Conservation (phyloP, 30 jellyfish, hydroid and myxozoan species). For the Morbakka virulenta region DNA sequence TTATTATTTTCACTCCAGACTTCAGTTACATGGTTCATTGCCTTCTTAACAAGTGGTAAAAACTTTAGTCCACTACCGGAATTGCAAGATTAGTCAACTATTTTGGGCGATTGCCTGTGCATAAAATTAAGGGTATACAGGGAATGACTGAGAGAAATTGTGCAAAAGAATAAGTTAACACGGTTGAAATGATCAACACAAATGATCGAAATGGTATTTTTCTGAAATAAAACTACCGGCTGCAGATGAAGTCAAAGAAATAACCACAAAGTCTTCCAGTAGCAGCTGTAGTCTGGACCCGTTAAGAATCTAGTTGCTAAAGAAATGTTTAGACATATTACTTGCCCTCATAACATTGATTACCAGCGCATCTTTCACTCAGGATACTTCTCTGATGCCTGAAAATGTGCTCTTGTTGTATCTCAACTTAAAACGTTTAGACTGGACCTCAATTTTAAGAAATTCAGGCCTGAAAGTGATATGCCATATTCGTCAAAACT, state of each 20-base stretch:
- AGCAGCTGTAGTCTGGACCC: conserved; percentile 32
- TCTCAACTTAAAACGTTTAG: conserved; percentile 34
- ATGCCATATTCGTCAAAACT: conserved; percentile 27
- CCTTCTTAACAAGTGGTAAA: conserved; percentile 20
- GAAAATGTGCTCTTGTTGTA: conserved; percentile 41
- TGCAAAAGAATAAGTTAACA: neutral
- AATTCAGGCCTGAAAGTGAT: conserved; percentile 48
- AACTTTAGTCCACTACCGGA: conserved; percentile 20
- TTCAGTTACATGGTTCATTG: no score
- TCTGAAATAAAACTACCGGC: conserved; percentile 17
- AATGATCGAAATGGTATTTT: neutral
- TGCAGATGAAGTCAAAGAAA: conserved; percentile 34
- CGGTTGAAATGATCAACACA: conserved; percentile 3
- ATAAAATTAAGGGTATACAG: conserved; percentile 25
- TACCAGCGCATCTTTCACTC: conserved; percentile 2
- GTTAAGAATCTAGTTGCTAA: conserved; percentile 24
- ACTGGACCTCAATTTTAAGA: conserved; percentile 12
- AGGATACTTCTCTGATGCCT: conserved; percentile 27
- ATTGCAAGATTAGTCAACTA: conserved; percentile 15
- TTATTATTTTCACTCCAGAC: no score
- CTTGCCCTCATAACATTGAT: conserved; percentile 17
- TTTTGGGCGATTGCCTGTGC: conserved; percentile 29
- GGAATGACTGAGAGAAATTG: conserved; percentile 20
- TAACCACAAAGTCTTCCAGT: conserved; percentile 22
- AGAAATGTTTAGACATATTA: conserved; percentile 19